Conservation (phyloP, 2,113 vertebrate species). For the Apodemus sylvaticus region DNA sequence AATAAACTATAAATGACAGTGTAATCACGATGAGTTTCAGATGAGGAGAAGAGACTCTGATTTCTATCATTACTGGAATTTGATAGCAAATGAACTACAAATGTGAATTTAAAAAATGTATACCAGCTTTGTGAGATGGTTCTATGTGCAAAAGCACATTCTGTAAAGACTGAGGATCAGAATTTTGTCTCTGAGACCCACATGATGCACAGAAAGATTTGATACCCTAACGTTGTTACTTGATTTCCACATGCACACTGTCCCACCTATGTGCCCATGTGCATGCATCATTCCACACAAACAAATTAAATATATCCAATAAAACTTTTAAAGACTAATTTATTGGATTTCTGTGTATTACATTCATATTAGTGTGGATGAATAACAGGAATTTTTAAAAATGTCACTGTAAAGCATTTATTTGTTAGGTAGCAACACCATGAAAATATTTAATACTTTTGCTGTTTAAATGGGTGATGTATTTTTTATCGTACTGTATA, state of each 20-base stretch:
- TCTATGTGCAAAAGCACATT: neutral
- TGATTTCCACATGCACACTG: neutral
- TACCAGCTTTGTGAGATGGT: neutral
- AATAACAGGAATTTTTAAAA: conserved; percentile 35
- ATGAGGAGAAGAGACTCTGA: conserved; percentile 32
- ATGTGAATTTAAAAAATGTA: conserved; percentile 23
- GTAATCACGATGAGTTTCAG: conserved; percentile 68
- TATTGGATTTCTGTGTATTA: conserved; percentile 33
- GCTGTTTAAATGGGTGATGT: neutral
- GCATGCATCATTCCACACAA: neutral
- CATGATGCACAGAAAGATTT: neutral
- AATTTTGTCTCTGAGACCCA: neutral
- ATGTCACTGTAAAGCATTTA: neutral
- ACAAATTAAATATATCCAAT: neutral
- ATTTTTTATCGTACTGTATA: conserved; percentile 37
- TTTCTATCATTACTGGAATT: conserved; percentile 53
- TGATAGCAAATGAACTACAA: conserved; percentile 52
- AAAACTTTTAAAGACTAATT: conserved; percentile 12
- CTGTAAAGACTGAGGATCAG: neutral
- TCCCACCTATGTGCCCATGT: neutral
- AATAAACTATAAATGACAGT: conserved; percentile 59
- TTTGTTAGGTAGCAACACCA: neutral
- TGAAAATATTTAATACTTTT: conserved; percentile 42
- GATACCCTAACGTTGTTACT: neutral
- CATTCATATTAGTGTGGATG: neutral